Evolutionary conservation across 2,797 vertebrate species (phyloP).

Genomic region (Chelon auratus): DNA sequence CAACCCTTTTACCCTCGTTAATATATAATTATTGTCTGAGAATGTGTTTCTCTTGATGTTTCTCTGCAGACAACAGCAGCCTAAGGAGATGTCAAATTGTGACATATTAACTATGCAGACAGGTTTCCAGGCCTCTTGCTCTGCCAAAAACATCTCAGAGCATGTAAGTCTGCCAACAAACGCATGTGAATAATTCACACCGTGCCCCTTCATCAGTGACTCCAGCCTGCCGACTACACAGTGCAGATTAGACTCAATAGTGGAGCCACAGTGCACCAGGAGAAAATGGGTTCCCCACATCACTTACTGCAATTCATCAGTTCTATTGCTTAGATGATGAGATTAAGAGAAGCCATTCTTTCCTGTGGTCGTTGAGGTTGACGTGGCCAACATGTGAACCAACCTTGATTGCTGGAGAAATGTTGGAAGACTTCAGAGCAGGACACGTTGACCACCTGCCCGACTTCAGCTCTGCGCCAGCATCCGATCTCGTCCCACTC

Average conservation of each 20-base stretch:
- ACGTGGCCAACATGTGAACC: conserved; percentile 25
- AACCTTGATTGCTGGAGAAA: conserved; percentile 86
- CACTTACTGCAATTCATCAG: conserved; percentile 11
- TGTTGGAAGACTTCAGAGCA: conserved; percentile 88
- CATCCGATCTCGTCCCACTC: conserved; percentile 90
- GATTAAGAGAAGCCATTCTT: neutral
- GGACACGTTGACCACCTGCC: conserved; percentile 86
- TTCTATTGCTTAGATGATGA: neutral
- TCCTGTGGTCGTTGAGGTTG: neutral
- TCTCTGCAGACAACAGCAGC: conserved; percentile 10
- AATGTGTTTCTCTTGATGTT: conserved; percentile 13
- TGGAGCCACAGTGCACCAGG: neutral
- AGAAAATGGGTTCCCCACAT: neutral
- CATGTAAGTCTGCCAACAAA: conserved; percentile 46
- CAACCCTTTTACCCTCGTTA: neutral
- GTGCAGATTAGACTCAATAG: conserved; percentile 28
- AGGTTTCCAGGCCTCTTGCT: conserved; percentile 28
- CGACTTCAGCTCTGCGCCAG: conserved; percentile 85
- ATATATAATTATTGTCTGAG: neutral
- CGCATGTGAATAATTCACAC: conserved; percentile 66
- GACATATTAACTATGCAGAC: conserved; percentile 24
- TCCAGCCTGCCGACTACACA: conserved; percentile 38
- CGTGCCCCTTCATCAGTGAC: conserved; percentile 35
- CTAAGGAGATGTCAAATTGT: conserved; percentile 17
- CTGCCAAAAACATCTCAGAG: conserved; percentile 47